These are phyloP conservation scores for Frieseomelitta varia DNA, from an alignment of 1,140 invertebrate genomes.

Conservation along the genomic window DNA sequence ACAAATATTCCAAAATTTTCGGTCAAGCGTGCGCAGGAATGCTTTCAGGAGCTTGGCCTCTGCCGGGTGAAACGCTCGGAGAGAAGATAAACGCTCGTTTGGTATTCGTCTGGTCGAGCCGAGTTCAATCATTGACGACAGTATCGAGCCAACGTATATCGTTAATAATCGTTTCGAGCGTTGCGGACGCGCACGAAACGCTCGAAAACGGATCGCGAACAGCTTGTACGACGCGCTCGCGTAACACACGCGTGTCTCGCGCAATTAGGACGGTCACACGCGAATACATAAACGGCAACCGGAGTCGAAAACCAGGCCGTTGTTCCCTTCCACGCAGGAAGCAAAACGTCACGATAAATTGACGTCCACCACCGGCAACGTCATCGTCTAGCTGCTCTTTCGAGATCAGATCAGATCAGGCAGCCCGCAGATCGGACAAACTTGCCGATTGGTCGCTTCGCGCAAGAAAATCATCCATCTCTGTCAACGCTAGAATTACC, in stretches of 20 bases:
- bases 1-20: neutral
- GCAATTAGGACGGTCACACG: constrained; percentile 60
- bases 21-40: neutral
- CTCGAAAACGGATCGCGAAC: neutral
- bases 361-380: constrained; percentile 11
- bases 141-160: constrained; percentile 33
- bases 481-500: no score
- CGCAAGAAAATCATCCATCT: no score
- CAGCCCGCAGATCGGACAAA: no score
- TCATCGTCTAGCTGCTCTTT: constrained; percentile 51
- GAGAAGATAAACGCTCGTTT: constrained; percentile 17
- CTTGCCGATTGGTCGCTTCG: no score
- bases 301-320: constrained; percentile 61
- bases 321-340: constrained; percentile 66
- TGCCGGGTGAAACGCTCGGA: neutral
- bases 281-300: constrained; percentile 58
- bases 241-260: constrained; percentile 12
- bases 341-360: constrained; percentile 64
- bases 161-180: constrained; percentile 27
- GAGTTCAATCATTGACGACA: neutral
- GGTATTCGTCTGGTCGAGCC: constrained; percentile 16
- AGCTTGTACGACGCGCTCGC: constrained; percentile 3
- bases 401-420: constrained; percentile 3
- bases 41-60: no score
- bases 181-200: neutral